Conservation (phyloP, 1,140 invertebrate genomes). For the Sipha flava region DNA sequence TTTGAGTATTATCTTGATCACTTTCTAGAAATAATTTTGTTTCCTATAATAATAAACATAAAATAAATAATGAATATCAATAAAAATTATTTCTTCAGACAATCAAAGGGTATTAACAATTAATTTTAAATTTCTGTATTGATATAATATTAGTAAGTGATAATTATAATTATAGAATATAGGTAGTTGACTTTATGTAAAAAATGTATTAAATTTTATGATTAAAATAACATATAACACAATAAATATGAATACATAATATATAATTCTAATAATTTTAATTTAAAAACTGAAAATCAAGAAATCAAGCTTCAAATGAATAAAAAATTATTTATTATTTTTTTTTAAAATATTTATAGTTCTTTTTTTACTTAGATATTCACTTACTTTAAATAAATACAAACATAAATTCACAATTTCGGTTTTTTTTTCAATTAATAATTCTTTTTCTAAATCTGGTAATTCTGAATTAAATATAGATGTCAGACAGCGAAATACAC, state of each 20-base stretch:
- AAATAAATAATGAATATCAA: background rate
- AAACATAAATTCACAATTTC: conserved; percentile 25
- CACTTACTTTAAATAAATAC: conserved; percentile 20
- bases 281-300: too few species aligned
- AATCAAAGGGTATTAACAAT: too few species aligned
- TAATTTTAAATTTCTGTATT: too few species aligned
- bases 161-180: too few species aligned
- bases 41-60: background rate
- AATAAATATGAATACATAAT: too few species aligned
- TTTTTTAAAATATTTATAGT: background rate
- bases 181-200: too few species aligned
- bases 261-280: too few species aligned
- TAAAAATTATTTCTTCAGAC: background rate
- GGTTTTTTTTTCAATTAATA: background rate
- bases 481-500: background rate
- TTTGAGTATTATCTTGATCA: conserved; percentile 5
- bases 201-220: too few species aligned
- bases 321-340: too few species aligned
- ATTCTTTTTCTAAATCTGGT: conserved; percentile 7
- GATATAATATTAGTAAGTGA: too few species aligned
- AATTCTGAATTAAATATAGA: conserved; percentile 11
- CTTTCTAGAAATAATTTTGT: conserved; percentile 1
- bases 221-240: too few species aligned
- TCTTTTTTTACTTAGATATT: background rate
- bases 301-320: too few species aligned